Evolutionary conservation across 2,797 vertebrate genomes (phyloP).

Genomic region (Okamejei kenojei): DNA sequence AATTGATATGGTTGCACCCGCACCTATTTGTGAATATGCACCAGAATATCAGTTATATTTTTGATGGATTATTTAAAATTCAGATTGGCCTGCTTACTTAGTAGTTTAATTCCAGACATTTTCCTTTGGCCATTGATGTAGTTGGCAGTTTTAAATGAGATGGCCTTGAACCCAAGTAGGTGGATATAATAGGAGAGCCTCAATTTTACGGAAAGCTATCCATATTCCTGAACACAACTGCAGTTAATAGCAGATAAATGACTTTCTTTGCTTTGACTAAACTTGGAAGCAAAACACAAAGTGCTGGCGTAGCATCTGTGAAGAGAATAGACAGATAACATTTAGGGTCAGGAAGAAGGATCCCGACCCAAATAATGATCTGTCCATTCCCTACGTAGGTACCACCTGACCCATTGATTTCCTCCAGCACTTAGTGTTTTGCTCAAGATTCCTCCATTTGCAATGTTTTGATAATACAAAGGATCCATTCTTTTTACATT

Average conservation of each 20-base stretch:
- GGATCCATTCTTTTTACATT: neutral
- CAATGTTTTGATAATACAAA: neutral
- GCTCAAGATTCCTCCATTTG: no score
- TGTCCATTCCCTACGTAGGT: no score
- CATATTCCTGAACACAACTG: neutral
- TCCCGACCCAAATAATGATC: no score
- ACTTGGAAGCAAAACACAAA: neutral
- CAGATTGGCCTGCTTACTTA: neutral
- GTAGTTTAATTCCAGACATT: neutral
- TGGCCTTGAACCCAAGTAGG: neutral
- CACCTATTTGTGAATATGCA: no score
- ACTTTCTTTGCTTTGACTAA: neutral
- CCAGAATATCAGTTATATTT: neutral
- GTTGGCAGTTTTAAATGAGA: neutral
- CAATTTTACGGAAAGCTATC: neutral
- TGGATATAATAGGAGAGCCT: neutral
- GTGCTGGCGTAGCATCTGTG: no score
- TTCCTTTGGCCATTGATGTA: neutral
- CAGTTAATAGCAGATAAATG: neutral
- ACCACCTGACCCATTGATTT: no score
- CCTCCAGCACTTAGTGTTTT: no score
- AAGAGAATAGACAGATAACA: no score
- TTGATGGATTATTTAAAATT: neutral
- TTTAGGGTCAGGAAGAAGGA: no score
- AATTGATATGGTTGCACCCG: no score